Percentiles rank a stretch among this genome's conserved stretches.
phyloP scores from a whole-genome alignment of 1,140 invertebrate genomes.

The Lethrus apterus region DNA sequence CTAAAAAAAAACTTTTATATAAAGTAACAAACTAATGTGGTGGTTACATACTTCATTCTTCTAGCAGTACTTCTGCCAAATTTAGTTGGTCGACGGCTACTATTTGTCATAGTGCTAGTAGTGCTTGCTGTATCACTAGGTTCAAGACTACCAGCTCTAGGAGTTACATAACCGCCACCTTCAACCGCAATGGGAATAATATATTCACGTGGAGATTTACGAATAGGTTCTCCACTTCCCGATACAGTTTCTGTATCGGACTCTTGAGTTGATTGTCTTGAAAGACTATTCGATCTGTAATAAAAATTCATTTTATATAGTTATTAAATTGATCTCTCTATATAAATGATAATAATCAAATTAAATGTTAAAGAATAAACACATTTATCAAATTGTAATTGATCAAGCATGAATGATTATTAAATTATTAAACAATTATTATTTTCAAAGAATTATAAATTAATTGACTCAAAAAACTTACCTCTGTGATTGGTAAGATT shows the following conservation, averaged over 20 bases:
- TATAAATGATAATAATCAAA: slow-evolving; percentile 18
- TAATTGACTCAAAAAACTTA: too few relatives aligned
- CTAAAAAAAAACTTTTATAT: slow-evolving; percentile 37
- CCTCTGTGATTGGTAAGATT: slow-evolving; percentile 35
- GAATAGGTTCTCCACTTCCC: slow-evolving; percentile 60
- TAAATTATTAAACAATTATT: too few relatives aligned
- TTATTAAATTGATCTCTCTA: not conserved
- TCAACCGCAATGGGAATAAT: slow-evolving; percentile 88
- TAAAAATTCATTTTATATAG: too few relatives aligned
- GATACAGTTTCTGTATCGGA: slow-evolving; percentile 54
- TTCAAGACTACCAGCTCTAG: slow-evolving; percentile 65
- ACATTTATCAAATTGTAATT: too few relatives aligned
- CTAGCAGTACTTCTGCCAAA: slow-evolving; percentile 41
- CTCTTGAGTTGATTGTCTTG: slow-evolving; percentile 60
- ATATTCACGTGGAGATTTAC: slow-evolving; percentile 80
- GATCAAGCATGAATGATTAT: too few relatives aligned
- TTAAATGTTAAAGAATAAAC: too few relatives aligned
- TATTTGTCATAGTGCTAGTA: slow-evolving; percentile 38
- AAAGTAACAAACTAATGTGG: not conserved
- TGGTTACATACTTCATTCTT: slow-evolving; percentile 43
- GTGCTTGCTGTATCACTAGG: slow-evolving; percentile 55
- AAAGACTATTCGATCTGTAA: slow-evolving; percentile 43
- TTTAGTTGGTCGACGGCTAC: slow-evolving; percentile 34
- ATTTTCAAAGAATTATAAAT: too few relatives aligned
- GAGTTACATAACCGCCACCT: slow-evolving; percentile 77